Base-by-base conservation (phyloP, 2,888 invertebrate species). In the Danaus chrysippus region DNA sequence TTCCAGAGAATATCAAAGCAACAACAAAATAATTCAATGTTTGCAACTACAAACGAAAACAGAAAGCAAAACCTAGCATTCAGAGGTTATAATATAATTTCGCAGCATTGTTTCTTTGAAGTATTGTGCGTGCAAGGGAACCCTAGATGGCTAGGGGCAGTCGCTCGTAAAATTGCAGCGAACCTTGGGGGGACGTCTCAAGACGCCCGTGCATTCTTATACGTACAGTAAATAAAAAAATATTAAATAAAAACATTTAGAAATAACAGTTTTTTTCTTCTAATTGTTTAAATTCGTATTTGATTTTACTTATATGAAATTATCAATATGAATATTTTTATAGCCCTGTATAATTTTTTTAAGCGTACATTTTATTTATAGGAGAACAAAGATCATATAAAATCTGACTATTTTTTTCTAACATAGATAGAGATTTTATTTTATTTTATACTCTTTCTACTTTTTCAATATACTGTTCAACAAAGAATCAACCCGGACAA, bases 131-230 rank as follows among this genome's bases (percentile, higher is more conserved):
- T 81, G 78, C 77, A 76, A 72, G 76, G 79, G 78, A 68, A 66
- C 65, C 70, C 65, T 62, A 64, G 69, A 64, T 72, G 72, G 73
- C 75, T 74, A 78, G 78, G 84, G 87, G 87, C 82, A 81, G 76
- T 75, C 74, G 77, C 75, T 90, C 90, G 86, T 91, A 88, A 91
- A 91, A 85, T 87, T 90, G 90, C 90, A 90, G 77, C 79, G 76
- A 72, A 78, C 82, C 83, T 81, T 78, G 81, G 85, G 88, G 87
- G 79, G 79, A 80, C 83, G 84, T 86, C 89, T 90, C 84, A 86
- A 90, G 90, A 87, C 87, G 84, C 71, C 76, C 78, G 81, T 89
- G 89, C 88, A 89, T 89, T 89, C 87, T 86, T 86, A 83, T 78
- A 74, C 68, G 41, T 53, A 59, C 62, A 83, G 86, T 75, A 81